A percentile compares a stretch with the other conserved stretches of the same genome.
Conservation (phyloP, 2,797 vertebrate species). For the Onychomys torridus region DNA sequence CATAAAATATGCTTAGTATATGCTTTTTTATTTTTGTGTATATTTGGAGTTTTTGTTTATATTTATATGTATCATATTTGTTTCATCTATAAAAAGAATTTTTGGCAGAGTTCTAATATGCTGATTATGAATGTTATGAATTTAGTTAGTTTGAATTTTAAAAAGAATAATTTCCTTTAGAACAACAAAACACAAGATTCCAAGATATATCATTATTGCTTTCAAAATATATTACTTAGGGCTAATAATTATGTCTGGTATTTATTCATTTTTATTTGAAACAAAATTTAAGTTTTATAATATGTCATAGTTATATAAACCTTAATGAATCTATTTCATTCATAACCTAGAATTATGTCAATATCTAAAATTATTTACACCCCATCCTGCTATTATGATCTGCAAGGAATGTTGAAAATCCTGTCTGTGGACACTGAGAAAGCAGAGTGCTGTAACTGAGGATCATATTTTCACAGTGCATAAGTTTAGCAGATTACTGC, state of each 20-base stretch:
- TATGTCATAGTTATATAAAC: conserved; percentile 1
- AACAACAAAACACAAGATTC: background rate
- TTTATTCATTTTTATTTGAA: conserved; percentile 47
- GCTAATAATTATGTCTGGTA: conserved; percentile 38
- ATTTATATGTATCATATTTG: conserved; percentile 44
- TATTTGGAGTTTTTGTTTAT: conserved; percentile 47
- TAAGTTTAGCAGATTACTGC: conserved; percentile 53
- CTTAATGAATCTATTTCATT: conserved; percentile 48
- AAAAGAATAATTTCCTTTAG: conserved; percentile 48
- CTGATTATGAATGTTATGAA: conserved; percentile 24
- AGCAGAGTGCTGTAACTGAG: background rate
- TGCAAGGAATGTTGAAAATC: background rate
- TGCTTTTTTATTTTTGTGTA: conserved; percentile 8
- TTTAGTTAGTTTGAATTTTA: conserved; percentile 7
- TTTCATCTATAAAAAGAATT: conserved; percentile 31
- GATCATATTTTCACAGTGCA: conserved; percentile 24
- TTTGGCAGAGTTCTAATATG: conserved; percentile 33
- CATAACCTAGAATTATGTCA: conserved; percentile 40
- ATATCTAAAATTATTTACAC: conserved; percentile 33
- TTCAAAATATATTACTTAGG: conserved; percentile 54
- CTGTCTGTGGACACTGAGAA: background rate
- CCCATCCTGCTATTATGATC: conserved; percentile 41
- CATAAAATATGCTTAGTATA: conserved; percentile 82
- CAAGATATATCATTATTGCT: conserved; percentile 27
- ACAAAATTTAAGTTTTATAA: conserved; percentile 62